phyloP scores from a whole-genome alignment of 2,888 invertebrate species.

The Corbicula japonica region DNA sequence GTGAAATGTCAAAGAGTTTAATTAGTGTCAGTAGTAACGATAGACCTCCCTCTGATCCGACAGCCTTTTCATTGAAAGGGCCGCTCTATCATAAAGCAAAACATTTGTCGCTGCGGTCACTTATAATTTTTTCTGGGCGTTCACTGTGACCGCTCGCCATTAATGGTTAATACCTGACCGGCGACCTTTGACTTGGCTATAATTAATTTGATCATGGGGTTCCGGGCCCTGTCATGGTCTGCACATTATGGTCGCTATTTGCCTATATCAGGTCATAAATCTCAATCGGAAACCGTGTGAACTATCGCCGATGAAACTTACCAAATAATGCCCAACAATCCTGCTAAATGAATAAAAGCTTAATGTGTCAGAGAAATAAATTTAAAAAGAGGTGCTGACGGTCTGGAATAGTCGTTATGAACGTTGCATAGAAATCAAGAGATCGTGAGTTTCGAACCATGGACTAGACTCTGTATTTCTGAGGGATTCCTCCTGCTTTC shows the following conservation, averaged over 20 bases:
- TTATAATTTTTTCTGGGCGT: slow-evolving; percentile 28
- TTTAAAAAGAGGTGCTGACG: too few relatives aligned
- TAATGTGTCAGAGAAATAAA: too few relatives aligned
- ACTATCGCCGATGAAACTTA: background rate
- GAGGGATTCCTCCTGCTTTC: too few relatives aligned
- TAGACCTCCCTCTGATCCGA: slow-evolving; percentile 34
- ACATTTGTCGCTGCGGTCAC: slow-evolving; percentile 1
- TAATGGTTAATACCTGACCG: slow-evolving; percentile 30
- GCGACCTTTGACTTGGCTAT: slow-evolving; percentile 43
- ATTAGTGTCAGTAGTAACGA: slow-evolving; percentile 36
- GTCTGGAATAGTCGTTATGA: too few relatives aligned
- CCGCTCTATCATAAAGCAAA: slow-evolving; percentile 7
- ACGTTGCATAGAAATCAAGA: too few relatives aligned
- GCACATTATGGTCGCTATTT: slow-evolving; percentile 25
- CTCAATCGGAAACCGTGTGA: slow-evolving; percentile 14
- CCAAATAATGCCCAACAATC: too few relatives aligned
- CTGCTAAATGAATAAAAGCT: too few relatives aligned
- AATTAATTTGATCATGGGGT: slow-evolving; percentile 32
- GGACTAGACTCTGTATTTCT: too few relatives aligned
- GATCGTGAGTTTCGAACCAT: too few relatives aligned
- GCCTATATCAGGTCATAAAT: background rate
- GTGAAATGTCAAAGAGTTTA: slow-evolving; percentile 31
- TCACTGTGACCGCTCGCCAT: slow-evolving; percentile 1
- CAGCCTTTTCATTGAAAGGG: slow-evolving; percentile 21
- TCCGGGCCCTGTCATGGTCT: slow-evolving; percentile 12